Base-by-base conservation (phyloP, 2,888 invertebrate species). In the Amblyteles armatorius region DNA sequence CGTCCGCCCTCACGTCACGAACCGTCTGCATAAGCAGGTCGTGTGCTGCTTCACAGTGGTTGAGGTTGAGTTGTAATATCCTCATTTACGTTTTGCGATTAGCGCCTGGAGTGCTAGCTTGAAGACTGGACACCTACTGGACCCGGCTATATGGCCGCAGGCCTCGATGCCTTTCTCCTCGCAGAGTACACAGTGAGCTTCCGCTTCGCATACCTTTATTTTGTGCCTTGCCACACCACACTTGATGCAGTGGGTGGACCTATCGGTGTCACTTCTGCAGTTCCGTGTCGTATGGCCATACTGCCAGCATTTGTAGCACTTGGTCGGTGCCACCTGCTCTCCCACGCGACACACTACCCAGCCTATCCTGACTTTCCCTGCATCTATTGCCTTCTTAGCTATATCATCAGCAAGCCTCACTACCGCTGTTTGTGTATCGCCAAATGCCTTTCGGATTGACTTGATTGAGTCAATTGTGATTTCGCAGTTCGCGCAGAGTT, bases 361-460 rank as follows among this genome's bases (percentile, higher is more conserved):
- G 48, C 79, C 87, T 2, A 83, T 26, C 60, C 63, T 22, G 0
- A 85, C 7, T 44, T 72, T 82, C 3, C 81, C 13, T 44, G 29
- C 3, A 2, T 0, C 33, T 63, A 52, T 1, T 40, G 11, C 29
- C 9, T 67, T 72, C 11, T n/a, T 60, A 3, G 79, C 82, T 11
- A 72, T 5, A 5, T 44, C 7, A 1, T 60, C 50, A 0, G 82
- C 76, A 4, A 86, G 40, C 7, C 11, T 55, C 0, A 86, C 52
- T 2, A 82, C 79, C 3, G 83, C 83, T 0, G 81, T 83, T 36
- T 69, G 86, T 2, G 83, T 83, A 4, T 74, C 78, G 0, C 80
- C 65, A 44, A 76, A 85, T 2, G 72, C 67, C 13, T 57, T 69
- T 1, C 82, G 69, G n/a, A 82, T 22, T 9, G 80, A 79, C 52